Conservation (phyloP, 2,888 invertebrate species). For the Clusia tigrina region DNA sequence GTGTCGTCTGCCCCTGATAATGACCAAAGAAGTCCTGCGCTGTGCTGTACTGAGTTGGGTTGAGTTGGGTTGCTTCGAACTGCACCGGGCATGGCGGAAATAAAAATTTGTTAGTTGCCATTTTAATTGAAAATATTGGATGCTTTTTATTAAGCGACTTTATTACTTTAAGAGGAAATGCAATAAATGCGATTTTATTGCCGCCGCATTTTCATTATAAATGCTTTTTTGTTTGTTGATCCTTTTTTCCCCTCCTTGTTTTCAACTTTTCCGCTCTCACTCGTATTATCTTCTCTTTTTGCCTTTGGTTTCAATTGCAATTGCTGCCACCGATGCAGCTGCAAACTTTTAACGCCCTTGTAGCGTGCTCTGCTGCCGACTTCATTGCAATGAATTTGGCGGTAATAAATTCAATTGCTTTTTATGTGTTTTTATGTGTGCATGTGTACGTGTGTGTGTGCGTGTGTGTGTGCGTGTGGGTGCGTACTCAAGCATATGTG, state of each 20-base stretch:
- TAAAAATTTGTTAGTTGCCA: conserved; percentile 47
- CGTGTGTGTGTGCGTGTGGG: too few species aligned
- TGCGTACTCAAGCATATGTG: too few species aligned
- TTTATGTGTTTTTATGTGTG: neutral
- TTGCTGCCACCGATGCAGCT: neutral
- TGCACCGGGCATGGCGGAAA: conserved; percentile 31
- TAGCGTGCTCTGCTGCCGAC: neutral
- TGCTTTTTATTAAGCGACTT: conserved; percentile 11
- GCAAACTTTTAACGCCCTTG: neutral
- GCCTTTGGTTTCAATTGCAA: too few species aligned
- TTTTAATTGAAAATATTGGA: conserved; percentile 44
- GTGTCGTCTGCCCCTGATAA: too few species aligned
- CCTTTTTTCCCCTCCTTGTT: too few species aligned
- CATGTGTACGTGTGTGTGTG: neutral
- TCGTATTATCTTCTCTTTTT: too few species aligned
- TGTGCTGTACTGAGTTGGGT: too few species aligned
- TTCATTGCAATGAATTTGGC: neutral
- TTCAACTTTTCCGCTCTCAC: too few species aligned
- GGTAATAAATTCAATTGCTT: neutral
- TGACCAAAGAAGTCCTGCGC: too few species aligned
- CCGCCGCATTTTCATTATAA: neutral
- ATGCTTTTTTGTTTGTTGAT: neutral
- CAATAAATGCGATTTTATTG: conserved; percentile 18
- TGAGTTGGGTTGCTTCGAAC: too few species aligned
- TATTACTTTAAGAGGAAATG: conserved; percentile 9